Base-by-base conservation (phyloP, 2,888 invertebrate genomes). In the Napeogenes sylphis region DNA sequence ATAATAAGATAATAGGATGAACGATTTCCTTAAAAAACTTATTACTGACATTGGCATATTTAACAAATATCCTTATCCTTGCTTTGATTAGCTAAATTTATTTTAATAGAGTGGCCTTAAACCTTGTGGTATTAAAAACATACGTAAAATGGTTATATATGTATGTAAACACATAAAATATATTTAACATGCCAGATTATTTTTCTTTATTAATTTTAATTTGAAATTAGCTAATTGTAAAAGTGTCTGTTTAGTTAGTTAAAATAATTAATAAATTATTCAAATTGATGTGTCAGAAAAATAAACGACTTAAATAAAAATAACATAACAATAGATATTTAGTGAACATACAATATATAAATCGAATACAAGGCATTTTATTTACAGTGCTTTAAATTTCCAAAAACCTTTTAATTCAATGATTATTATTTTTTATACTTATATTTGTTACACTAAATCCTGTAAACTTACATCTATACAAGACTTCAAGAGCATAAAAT, bases 401-500 rank as follows among this genome's bases (percentile, higher is more conserved):
- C 8, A 42, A 42, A 42, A 42, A 42, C 42, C 42, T 38, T 38
- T 42, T 10, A 10, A 42, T 10, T 42, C 10, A 10, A 30, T 10
- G 10, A 51, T 51, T 30, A 51, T 21, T 30, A 30, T 10, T 30
- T 30, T 51, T 51, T 30, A 8, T 63, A 67, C 59, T 58, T 47
- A 65, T 58, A 56, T 51, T 53, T 70, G 69, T 75, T 74, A 78
- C 72, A 64, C 69, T 69, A 70, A 73, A 75, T 51, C 73, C 74
- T 76, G 71, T 68, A 70, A 75, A 74, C 79, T 78, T 77, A 78
- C 54, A 72, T 63, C 71, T 75, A 76, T 71, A 78, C 74, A 78
- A 82, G 83, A 82, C 82, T 71, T 81, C 79, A 76, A 73, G 77
- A 84, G 84, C 85, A 76, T 75, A 83, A 85, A 71, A 76, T 78